Evolutionary conservation across 2,888 invertebrate species (phyloP), one percentile per base, ranked within the genome.

Genomic region (Leucophenga maculata): DNA sequence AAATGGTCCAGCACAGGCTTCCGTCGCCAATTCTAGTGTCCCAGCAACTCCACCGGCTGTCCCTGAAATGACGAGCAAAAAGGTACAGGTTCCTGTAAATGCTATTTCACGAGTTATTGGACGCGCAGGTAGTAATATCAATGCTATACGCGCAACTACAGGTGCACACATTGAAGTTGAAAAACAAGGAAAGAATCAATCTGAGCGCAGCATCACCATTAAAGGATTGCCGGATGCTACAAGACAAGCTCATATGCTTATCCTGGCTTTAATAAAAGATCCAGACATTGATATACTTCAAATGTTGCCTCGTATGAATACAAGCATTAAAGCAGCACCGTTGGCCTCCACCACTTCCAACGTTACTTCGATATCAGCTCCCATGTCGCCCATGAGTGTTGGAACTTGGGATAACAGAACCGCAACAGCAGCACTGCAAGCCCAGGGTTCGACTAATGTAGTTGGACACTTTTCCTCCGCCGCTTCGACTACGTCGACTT

Each of bases 91-190:
- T 71, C 97, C 97, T 67, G 93, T 97, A 26, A 95, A 95, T 88
- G 98, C 97, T 59, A 98, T 99, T 73, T 97, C 98, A 71, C 92
- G 99, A 68, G 98, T 99, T 66, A 99, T 99, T 85, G 99, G 99
- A 0, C 93, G 99, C 80, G 97, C 96, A 39, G 99, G 99, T 64
- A 95, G 95, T 90, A 99, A 99, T 89, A 98, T 99, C 84, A 99
- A 99, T 90, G 97, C 98, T 13, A 98, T 99, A 86, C 92, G 99
- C 71, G 96, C 96, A 69, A 95, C 97, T 67, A 98, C 99, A 39
- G 97, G 98, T 71, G 99, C 99, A 6, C 97, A 98, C 87, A 99
- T 99, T 86, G 98, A 99, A 89, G 97, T 99, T 31, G 99, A 99
- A 89, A 99, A 99, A 89, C 97, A 98, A 90, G 94, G 94, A 86